Conservation (phyloP, 2,797 vertebrate species). For the Kryptopterus vitreolus region DNA sequence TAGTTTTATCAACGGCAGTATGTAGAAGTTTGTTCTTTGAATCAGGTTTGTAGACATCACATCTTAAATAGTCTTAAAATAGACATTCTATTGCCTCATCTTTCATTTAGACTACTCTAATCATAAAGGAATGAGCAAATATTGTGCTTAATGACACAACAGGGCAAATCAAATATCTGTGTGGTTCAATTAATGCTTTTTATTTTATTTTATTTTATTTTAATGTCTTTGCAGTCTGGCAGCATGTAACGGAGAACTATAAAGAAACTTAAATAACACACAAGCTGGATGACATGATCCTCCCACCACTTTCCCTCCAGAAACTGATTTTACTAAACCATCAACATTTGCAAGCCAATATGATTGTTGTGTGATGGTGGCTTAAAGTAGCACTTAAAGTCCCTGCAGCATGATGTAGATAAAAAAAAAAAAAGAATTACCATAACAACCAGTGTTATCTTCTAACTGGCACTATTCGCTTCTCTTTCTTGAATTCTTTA, state of each 20-base stretch:
- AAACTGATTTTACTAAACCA: neutral
- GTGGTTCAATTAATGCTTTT: neutral
- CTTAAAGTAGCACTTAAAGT: conserved; percentile 3
- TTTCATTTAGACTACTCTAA: too few species aligned
- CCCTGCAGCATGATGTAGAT: neutral
- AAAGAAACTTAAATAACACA: neutral
- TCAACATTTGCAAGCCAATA: neutral
- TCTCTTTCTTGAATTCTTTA: neutral
- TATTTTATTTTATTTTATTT: too few species aligned
- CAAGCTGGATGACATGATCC: neutral
- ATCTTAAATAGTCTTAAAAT: too few species aligned
- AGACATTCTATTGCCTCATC: too few species aligned
- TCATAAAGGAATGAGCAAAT: neutral
- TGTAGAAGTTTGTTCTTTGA: neutral
- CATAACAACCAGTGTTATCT: neutral
- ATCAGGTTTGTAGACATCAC: neutral
- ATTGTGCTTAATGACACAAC: neutral
- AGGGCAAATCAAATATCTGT: neutral
- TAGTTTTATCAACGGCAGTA: neutral
- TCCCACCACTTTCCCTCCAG: neutral
- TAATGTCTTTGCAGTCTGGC: neutral
- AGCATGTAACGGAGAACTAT: neutral
- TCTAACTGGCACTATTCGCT: neutral
- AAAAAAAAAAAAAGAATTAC: neutral
- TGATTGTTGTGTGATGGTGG: neutral